These are phyloP conservation scores for Nothocercus julius DNA, from an alignment of 2,113 vertebrate species.

Conservation along the genomic window DNA sequence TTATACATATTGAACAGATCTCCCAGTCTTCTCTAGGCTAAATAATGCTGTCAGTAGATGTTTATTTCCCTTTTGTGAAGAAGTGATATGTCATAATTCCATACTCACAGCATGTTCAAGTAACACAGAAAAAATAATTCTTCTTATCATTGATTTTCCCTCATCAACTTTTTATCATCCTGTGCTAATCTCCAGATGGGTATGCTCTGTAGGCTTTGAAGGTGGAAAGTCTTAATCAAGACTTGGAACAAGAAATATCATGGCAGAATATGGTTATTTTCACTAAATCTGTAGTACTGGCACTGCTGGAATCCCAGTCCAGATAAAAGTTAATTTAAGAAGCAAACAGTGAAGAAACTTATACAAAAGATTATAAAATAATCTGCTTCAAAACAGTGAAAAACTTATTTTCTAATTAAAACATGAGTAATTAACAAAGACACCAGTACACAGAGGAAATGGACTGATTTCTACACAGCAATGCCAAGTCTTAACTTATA, in stretches of 20 bases:
- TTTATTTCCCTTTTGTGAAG: not conserved
- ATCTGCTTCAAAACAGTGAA: not conserved
- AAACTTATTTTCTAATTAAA: not conserved
- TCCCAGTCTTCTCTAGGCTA: no score
- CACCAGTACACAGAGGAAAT: not conserved
- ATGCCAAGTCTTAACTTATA: not conserved
- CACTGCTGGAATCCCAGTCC: not conserved
- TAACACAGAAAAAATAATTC: not conserved
- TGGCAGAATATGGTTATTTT: not conserved
- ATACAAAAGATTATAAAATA: not conserved
- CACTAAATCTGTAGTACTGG: not conserved
- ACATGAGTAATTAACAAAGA: not conserved
- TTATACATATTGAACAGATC: no score
- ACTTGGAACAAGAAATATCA: not conserved
- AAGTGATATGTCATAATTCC: not conserved
- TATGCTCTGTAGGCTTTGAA: not conserved
- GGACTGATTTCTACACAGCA: not conserved
- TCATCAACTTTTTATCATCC: not conserved
- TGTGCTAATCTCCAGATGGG: not conserved
- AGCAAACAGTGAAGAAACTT: not conserved
- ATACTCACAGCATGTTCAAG: not conserved
- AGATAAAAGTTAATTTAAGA: not conserved
- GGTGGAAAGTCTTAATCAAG: not conserved
- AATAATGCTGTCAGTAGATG: not conserved
- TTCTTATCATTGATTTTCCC: not conserved